These are phyloP conservation scores for Netelia virgata DNA, from an alignment of 2,888 invertebrate genomes.

Conservation along the genomic window DNA sequence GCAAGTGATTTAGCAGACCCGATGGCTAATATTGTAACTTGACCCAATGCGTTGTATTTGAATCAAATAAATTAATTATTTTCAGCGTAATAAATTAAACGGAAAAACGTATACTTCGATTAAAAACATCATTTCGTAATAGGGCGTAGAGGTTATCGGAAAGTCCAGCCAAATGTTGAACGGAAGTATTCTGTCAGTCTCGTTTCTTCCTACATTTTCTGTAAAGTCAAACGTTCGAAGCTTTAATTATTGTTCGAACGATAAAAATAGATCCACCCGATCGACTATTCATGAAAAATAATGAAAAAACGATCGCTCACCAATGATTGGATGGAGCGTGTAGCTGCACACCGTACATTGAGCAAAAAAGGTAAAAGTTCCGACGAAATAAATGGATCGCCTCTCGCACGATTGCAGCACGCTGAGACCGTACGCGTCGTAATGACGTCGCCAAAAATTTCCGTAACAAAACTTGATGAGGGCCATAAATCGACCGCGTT, in stretches of 20 bases:
- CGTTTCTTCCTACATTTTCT: slow-evolving; percentile 69
- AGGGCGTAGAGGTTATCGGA: slow-evolving; percentile 69
- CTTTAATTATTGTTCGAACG: background rate
- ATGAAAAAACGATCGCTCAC: slow-evolving; percentile 36
- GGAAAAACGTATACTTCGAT: slow-evolving; percentile 67
- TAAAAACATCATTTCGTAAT: slow-evolving; percentile 71
- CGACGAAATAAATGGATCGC: slow-evolving; percentile 59
- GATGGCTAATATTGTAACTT: background rate
- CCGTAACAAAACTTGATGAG: slow-evolving; percentile 65
- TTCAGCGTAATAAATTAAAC: background rate
- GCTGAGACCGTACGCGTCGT: slow-evolving; percentile 50
- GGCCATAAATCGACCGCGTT: slow-evolving; percentile 55
- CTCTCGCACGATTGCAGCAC: slow-evolving; percentile 57
- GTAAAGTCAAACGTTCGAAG: background rate
- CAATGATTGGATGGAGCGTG: slow-evolving; percentile 58
- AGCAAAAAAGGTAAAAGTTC: slow-evolving; percentile 63
- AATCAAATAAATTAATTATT: background rate
- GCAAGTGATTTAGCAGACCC: background rate
- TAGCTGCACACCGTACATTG: slow-evolving; percentile 66
- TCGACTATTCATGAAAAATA: background rate
- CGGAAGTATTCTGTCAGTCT: slow-evolving; percentile 68
- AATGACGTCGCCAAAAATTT: slow-evolving; percentile 62
- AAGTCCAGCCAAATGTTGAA: slow-evolving; percentile 70
- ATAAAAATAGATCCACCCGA: too few species aligned
- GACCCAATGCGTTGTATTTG: background rate